Base-by-base conservation (phyloP, 2,113 vertebrate genomes). In the Atrichornis clamosus region DNA sequence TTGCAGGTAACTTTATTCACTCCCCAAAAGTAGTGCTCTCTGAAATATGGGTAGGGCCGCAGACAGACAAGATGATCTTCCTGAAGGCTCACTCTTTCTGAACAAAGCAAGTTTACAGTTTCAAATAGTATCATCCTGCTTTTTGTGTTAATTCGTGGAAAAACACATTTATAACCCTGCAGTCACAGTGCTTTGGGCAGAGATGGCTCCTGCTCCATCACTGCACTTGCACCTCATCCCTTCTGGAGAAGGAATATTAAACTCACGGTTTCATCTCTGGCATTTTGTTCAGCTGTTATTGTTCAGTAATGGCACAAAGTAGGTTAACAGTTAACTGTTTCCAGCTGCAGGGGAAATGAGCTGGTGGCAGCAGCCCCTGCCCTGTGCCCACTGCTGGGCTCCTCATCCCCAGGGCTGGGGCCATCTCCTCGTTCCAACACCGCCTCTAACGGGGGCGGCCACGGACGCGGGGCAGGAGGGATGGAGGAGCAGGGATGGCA, bases 21-120 rank as follows among this genome's bases (percentile, higher is more conserved):
- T 98, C 91, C 96, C 97, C 96, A 97, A 97, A 98, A 98, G 98
- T 98, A 97, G 98, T 85, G 89, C 90, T 52, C 93, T 97, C 97
- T 98, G 98, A 99, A 98, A 98, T 97, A 97, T 97, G 98, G 96
- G 97, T 96, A 97, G 97, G 97, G 98, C 96, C 80, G 74, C 95
- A 94, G 95, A 97, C 95, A 98, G 98, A 97, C 90, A 92, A 73
- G 93, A 95, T 97, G 63, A 93, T 77, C 97, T 96, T 98, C 91
- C 92, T 95, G 92, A 93, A 91, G 94, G 89, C 95, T 96, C 79
- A 74, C 95, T 96, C 95, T 83, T 97, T 96, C 96, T 94, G 95
- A 97, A 97, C 96, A 97, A 97, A 97, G 96, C 97, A 83, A 83
- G 91, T 95, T 95, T 84, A 65, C 87, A 60, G 89, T 91, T 97